phyloP scores from a whole-genome alignment of 2,888 invertebrate genomes.

The Limnephilus auricula region DNA sequence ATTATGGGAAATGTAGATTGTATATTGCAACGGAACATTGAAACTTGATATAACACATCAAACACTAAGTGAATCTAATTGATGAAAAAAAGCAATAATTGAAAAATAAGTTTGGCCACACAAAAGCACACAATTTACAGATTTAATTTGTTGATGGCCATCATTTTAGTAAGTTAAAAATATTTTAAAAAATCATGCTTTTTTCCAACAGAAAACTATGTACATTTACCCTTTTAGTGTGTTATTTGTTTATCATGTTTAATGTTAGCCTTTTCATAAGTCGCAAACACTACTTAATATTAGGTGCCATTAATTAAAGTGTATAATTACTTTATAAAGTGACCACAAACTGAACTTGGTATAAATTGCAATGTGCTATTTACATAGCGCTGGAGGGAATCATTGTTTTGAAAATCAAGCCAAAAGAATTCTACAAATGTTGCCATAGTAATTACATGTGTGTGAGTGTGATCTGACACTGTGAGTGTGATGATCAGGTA shows the following conservation, averaged over 20 bases:
- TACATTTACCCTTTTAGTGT: slow-evolving; percentile 44
- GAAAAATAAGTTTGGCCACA: background rate
- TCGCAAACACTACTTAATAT: slow-evolving; percentile 23
- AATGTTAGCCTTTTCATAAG: slow-evolving; percentile 23
- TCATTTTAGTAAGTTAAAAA: background rate
- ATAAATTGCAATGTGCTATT: slow-evolving; percentile 39
- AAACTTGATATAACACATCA: slow-evolving; percentile 19
- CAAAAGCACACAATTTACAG: background rate
- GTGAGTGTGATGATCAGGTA: background rate
- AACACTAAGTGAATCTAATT: background rate
- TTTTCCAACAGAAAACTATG: slow-evolving; percentile 6
- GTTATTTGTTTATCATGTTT: slow-evolving; percentile 41
- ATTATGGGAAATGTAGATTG: background rate
- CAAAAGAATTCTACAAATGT: slow-evolving; percentile 21
- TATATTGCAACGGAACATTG: background rate
- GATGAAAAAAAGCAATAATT: slow-evolving; percentile 2
- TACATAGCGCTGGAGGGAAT: slow-evolving; percentile 22
- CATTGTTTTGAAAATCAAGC: slow-evolving; percentile 29
- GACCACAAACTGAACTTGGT: slow-evolving; percentile 13
- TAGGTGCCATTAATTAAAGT: slow-evolving; percentile 35
- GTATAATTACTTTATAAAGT: slow-evolving; percentile 17
- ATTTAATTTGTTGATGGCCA: background rate
- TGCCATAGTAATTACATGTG: background rate
- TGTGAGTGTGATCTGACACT: slow-evolving; percentile 1
- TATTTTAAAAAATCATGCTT: slow-evolving; percentile 22